phyloP scores from a whole-genome alignment of 2,888 invertebrate species.

The Yponomeuta sedellus region DNA sequence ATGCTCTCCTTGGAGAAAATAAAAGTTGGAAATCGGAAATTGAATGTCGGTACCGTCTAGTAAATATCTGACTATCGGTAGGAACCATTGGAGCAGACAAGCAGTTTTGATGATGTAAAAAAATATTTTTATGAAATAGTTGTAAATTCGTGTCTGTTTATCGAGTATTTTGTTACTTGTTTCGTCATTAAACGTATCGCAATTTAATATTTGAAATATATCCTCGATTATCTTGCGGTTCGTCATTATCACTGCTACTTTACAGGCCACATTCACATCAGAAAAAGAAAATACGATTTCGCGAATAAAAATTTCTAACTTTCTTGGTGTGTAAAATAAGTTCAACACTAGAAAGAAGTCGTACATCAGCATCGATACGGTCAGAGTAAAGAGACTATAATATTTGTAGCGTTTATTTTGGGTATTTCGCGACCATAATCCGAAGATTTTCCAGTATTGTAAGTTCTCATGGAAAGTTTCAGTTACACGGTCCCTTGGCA shows the following conservation, averaged over 20 bases:
- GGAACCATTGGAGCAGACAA: not conserved
- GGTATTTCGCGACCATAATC: not conserved
- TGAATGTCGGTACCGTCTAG: not conserved
- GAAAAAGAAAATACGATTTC: constrained; percentile 1
- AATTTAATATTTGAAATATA: not conserved
- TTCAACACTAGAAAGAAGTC: not conserved
- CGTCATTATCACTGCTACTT: not conserved
- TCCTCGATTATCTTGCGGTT: not conserved
- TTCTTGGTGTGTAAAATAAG: not conserved
- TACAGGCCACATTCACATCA: not conserved
- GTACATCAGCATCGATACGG: not conserved
- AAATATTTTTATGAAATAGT: not conserved
- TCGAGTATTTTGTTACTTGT: not conserved
- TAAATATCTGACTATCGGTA: not conserved
- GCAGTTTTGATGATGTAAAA: not conserved
- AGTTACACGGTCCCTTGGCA: not conserved
- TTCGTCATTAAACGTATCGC: not conserved
- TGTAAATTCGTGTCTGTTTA: not conserved
- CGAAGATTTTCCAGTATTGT: not conserved
- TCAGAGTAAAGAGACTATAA: not conserved
- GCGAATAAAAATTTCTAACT: not conserved
- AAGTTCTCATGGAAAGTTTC: not conserved
- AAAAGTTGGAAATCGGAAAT: not conserved
- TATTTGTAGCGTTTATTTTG: not conserved
- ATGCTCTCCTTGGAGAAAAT: not conserved